A percentile compares a stretch with the other conserved stretches of the same genome.
Evolutionary conservation across 2,113 vertebrate species (phyloP).

Genomic region (Tyrannus savana): DNA sequence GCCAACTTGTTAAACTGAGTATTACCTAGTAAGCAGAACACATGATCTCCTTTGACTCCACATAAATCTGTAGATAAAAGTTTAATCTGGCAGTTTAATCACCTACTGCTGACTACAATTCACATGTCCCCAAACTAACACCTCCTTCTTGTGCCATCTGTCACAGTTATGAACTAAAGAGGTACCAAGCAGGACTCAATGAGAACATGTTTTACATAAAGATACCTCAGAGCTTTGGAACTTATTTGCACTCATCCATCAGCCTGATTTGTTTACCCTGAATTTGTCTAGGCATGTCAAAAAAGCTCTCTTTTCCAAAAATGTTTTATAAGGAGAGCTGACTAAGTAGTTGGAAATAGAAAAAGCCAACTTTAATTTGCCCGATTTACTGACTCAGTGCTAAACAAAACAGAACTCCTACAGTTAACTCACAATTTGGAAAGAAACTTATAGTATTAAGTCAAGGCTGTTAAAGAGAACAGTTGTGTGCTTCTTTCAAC

Average conservation of each 20-base stretch:
- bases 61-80: not conserved
- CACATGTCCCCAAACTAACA: not conserved
- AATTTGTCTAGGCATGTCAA: not conserved
- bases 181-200: not conserved
- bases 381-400: not conserved
- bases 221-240: not conserved
- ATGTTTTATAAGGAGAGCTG: not conserved
- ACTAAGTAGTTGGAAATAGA: not conserved
- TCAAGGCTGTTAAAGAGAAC: not conserved
- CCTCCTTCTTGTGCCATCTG: constrained; percentile 4
- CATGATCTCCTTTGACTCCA: not conserved
- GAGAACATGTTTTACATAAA: not conserved
- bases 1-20: not conserved
- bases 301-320: not conserved
- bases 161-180: not conserved
- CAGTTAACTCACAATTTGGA: not conserved
- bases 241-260: not conserved
- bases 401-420: constrained; percentile 2
- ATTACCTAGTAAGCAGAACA: not conserved
- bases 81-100: not conserved
- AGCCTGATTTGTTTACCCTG: not conserved
- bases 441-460: not conserved
- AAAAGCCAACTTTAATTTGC: not conserved
- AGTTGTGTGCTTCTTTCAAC: not conserved
- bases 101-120: not conserved